Conservation (phyloP, 2,888 invertebrate species). For the Listrodromus nycthemerus region DNA sequence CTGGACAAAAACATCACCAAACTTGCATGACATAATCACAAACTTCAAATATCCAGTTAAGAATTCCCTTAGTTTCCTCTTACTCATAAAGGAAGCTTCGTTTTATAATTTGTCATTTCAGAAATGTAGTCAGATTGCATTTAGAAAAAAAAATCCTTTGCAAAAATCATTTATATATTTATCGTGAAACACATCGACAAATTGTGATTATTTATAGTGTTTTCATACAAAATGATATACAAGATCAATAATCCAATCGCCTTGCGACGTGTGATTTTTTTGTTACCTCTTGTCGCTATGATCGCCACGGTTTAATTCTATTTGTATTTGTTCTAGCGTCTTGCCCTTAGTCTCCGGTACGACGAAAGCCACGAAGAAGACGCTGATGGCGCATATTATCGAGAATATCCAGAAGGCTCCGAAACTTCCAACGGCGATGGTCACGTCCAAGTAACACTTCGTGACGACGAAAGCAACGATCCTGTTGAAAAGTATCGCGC, state of each 20-base stretch:
- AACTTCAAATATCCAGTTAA: too few relatives aligned
- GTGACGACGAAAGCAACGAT: constrained; percentile 92
- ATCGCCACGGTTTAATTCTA: constrained; percentile 75
- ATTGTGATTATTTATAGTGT: not conserved
- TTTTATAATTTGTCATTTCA: too few relatives aligned
- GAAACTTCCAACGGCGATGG: constrained; percentile 85
- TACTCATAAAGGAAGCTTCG: too few relatives aligned
- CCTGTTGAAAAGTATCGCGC: constrained; percentile 94
- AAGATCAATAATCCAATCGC: not conserved
- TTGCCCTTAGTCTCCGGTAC: constrained; percentile 87
- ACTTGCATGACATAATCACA: too few relatives aligned
- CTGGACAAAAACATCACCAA: too few relatives aligned
- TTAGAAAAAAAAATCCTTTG: not conserved
- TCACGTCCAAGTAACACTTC: constrained; percentile 88
- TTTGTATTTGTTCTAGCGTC: constrained; percentile 84
- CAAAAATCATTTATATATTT: too few relatives aligned
- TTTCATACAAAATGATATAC: not conserved
- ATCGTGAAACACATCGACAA: too few relatives aligned
- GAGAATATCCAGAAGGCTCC: constrained; percentile 92
- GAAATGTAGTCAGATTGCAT: too few relatives aligned
- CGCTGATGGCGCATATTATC: constrained; percentile 88
- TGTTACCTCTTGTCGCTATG: not conserved
- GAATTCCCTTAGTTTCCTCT: too few relatives aligned
- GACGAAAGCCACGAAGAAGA: constrained; percentile 88
- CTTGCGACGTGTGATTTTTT: not conserved